Base-by-base conservation (phyloP, 2,888 invertebrate genomes). In the Yponomeuta malinellus region DNA sequence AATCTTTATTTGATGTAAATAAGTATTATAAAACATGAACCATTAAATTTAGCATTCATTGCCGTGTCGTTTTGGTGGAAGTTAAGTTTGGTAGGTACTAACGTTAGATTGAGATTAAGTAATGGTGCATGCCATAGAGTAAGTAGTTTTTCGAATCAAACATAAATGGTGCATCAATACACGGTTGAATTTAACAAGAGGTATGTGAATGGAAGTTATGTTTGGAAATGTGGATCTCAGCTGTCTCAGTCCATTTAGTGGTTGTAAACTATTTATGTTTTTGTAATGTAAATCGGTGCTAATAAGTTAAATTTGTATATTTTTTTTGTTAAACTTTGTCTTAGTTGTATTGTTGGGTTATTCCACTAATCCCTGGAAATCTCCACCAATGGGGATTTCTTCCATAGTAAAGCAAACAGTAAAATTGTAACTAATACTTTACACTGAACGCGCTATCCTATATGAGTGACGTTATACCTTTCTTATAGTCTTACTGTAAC, bases 61-160 rank as follows among this genome's bases (percentile, higher is more conserved):
- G 68, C 70, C 37, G 59, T 67, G 70, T 70, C 70, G 70, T 72
- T 73, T 63, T 69, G 59, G 43, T 63, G 9, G 29, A 43, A 71
- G 73, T 74, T 77, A 74, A 75, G 80, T 79, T 79, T 83, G 70
- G 43, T 81, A 82, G 70, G 43, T 81, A 82, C 77, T 83, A 82
- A 83, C 78, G 82, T 86, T 85, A 82, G 86, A 86, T 88, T 84
- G 83, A 84, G 86, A 74, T 85, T 81, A 82, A 79, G 59, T 83
- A 85, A 82, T 83, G 87, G 89, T 89, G 89, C 89, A 89, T 87
- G 87, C 87, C 89, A 84, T 90, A 89, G 88, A 75, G 75, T 89
- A 89, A 86, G 84, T 87, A 88, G 86, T 77, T 81, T 73, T 71
- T 72, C 65, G 71, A 74, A 72, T 74, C n/a, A 12, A 64, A 29